phyloP scores from a whole-genome alignment of 2,888 invertebrate species.

The Rutpela maculata region DNA sequence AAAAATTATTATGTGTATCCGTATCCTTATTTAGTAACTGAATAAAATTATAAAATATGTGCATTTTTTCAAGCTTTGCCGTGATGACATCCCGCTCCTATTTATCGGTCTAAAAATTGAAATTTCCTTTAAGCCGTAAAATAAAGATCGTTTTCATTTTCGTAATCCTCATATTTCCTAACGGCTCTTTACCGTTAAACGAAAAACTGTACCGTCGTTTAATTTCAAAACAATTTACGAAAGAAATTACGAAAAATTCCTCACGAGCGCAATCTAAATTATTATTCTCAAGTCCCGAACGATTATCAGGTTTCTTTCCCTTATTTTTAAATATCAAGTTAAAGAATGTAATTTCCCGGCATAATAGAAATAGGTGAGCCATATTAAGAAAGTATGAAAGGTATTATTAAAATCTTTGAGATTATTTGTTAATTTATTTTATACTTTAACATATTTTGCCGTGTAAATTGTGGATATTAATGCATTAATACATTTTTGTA shows the following conservation, averaged over 20 bases:
- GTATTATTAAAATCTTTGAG: constrained; percentile 25
- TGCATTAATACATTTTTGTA: too few species aligned
- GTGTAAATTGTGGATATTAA: too few species aligned
- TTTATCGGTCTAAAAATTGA: constrained; percentile 30
- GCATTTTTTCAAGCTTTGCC: neutral
- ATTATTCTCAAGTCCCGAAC: constrained; percentile 35
- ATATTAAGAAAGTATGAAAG: constrained; percentile 10
- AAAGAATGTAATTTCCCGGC: constrained; percentile 39
- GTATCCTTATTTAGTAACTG: neutral
- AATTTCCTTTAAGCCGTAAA: constrained; percentile 15
- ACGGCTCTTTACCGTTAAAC: constrained; percentile 21
- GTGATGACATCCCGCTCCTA: neutral
- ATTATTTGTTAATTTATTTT: neutral
- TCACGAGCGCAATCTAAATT: constrained; percentile 41
- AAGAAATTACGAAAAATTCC: constrained; percentile 44
- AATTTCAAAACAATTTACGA: constrained; percentile 45
- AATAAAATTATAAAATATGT: neutral
- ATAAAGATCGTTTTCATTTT: constrained; percentile 41
- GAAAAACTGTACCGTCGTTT: constrained; percentile 36
- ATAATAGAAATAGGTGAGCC: constrained; percentile 38
- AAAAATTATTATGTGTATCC: too few species aligned
- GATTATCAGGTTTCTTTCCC: constrained; percentile 42
- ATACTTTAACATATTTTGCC: too few species aligned
- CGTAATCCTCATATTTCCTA: constrained; percentile 43
- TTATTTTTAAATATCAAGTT: constrained; percentile 42